Evolutionary conservation across 2,113 vertebrate species (phyloP).

Genomic region (human): GRCh38 chr6:161641501-161642000

Average conservation of each 20-base stretch:
- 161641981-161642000: neutral
- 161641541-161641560: too few relatives aligned
- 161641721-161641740: neutral
- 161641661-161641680: too few relatives aligned
- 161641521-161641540: too few relatives aligned
- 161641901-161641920: neutral
- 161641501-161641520: too few relatives aligned
- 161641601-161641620: too few relatives aligned
- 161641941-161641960: neutral
- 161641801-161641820: neutral
- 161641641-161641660: too few relatives aligned
- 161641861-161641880: neutral
- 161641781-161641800: neutral
- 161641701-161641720: neutral
- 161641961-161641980: neutral
- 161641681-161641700: too few relatives aligned
- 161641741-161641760: neutral
- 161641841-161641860: accelerated
- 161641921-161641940: neutral
- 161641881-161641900: accelerated
- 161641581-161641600: too few relatives aligned
- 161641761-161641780: neutral
- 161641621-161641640: too few relatives aligned
- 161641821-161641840: accelerated
- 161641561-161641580: too few relatives aligned